Percentiles rank a stretch among this genome's conserved stretches.
Conservation (phyloP, 2,113 vertebrate species). For the Dolichotis patagonum region DNA sequence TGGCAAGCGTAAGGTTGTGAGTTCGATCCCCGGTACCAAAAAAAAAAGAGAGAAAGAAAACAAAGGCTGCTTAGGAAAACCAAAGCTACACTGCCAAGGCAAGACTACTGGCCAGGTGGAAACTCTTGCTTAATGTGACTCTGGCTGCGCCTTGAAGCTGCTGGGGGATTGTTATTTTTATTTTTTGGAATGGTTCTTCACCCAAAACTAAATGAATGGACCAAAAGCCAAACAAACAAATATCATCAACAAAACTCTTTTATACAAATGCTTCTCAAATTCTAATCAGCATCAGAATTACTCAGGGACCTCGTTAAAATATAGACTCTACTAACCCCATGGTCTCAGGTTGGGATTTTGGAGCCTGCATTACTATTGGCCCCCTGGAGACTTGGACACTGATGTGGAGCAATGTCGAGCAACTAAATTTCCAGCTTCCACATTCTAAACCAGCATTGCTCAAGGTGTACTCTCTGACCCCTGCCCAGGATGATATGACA, state of each 20-base stretch:
- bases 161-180: neutral
- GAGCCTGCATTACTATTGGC: neutral
- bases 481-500: neutral
- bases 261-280: neutral
- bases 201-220: neutral
- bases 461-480: neutral
- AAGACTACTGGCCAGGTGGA: neutral
- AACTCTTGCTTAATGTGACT: neutral
- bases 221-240: neutral
- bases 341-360: too few species aligned
- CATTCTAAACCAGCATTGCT: neutral
- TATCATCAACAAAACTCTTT: neutral
- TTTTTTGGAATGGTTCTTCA: neutral
- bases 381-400: accelerated
- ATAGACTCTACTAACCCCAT: neutral
- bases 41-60: slow-evolving; percentile 27
- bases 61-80: neutral
- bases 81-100: neutral
- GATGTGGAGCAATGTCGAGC: neutral
- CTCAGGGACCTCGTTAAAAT: neutral
- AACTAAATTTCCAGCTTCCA: accelerated
- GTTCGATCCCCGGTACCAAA: too few species aligned
- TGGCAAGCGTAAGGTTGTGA: too few species aligned
- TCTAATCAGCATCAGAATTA: neutral
- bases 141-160: neutral